A percentile compares a stretch with the other conserved stretches of the same genome.
phyloP scores from a whole-genome alignment of 2,888 invertebrate species.

The Listrodromus nycthemerus region DNA sequence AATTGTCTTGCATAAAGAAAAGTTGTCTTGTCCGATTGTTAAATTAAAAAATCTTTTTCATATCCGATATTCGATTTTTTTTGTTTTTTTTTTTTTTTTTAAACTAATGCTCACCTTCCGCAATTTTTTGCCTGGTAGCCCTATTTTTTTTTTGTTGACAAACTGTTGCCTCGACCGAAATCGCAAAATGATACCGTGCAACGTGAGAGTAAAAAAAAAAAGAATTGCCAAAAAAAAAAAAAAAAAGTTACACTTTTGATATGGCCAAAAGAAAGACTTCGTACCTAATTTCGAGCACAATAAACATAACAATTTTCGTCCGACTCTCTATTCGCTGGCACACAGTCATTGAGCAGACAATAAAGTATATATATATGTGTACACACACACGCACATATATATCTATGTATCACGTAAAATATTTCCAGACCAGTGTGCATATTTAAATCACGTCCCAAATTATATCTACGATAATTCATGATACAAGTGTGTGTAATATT shows the following conservation, averaged over 20 bases:
- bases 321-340: constrained; percentile 12
- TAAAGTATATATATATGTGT: neutral
- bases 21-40: constrained; percentile 72
- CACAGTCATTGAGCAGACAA: constrained; percentile 20
- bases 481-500: constrained; percentile 39
- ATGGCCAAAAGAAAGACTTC: constrained; percentile 17
- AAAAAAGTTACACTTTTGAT: neutral
- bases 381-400: neutral
- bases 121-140: neutral
- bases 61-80: neutral
- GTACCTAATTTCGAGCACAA: constrained; percentile 84
- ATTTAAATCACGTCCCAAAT: neutral
- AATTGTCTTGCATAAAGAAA: constrained; percentile 81
- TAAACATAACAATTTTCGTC: constrained; percentile 6
- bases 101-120: neutral
- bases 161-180: neutral
- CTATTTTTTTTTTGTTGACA: neutral
- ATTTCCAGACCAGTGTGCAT: neutral
- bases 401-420: constrained; percentile 7
- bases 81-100: neutral
- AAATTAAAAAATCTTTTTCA: neutral
- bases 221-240: neutral
- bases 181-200: constrained; percentile 2
- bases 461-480: constrained; percentile 30
- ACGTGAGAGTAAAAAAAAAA: neutral